A percentile compares a stretch with the other conserved stretches of the same genome.
Evolutionary conservation across 2,888 invertebrate genomes (phyloP).

Genomic region (Pardosa pseudoannulata): DNA sequence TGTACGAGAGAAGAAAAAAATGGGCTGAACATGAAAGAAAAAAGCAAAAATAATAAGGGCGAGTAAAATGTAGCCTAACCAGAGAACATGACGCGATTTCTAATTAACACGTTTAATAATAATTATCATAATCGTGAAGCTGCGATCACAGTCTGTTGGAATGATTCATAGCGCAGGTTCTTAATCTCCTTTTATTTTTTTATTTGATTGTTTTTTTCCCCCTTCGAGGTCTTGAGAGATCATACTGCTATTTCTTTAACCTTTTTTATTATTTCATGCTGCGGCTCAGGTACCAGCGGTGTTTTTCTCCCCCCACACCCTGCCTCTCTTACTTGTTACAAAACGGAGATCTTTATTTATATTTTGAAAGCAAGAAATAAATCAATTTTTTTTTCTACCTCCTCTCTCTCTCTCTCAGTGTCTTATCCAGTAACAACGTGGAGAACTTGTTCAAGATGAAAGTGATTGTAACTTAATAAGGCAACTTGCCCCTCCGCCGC

Average conservation of each 20-base stretch:
- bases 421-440: neutral
- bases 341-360: conserved; percentile 44
- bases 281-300: neutral
- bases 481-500: conserved; percentile 25
- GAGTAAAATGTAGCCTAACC: conserved; percentile 16
- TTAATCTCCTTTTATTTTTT: conserved; percentile 20
- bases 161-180: conserved; percentile 50
- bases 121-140: conserved; percentile 51
- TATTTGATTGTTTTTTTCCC: conserved; percentile 16
- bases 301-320: neutral
- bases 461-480: conserved; percentile 65
- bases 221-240: neutral
- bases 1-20: neutral
- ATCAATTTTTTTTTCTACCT: conserved; percentile 36
- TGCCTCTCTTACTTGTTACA: neutral
- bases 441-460: conserved; percentile 46
- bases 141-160: conserved; percentile 35
- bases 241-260: neutral
- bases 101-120: conserved; percentile 69
- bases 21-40: neutral
- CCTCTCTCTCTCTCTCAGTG: neutral
- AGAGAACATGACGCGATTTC: conserved; percentile 60
- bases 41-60: neutral
- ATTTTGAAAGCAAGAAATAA: conserved; percentile 49
- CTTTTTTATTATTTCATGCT: neutral